Evolutionary conservation across 1,140 invertebrate species (phyloP).

Genomic region (Brachystomella parvula): DNA sequence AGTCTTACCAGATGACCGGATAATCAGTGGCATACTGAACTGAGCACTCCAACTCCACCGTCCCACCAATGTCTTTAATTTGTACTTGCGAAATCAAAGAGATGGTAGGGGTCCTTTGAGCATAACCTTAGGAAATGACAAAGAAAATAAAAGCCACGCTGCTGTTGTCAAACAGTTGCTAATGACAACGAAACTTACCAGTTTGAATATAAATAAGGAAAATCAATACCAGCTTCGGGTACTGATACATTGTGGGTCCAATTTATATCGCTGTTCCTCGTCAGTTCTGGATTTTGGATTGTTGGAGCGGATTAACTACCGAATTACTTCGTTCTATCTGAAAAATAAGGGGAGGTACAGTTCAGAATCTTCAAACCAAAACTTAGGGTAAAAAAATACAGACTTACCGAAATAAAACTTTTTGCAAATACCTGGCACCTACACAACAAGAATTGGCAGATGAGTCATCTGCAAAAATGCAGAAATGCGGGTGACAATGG

Average conservation of each 20-base stretch:
- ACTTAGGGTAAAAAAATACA: too few relatives aligned
- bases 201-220: neutral
- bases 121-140: conserved; percentile 43
- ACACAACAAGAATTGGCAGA: neutral
- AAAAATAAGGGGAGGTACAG: too few relatives aligned
- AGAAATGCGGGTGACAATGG: too few relatives aligned
- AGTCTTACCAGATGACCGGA: conserved; percentile 76
- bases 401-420: too few relatives aligned
- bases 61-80: conserved; percentile 81
- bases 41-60: conserved; percentile 76
- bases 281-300: too few relatives aligned
- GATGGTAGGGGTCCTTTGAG: conserved; percentile 77
- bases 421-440: too few relatives aligned
- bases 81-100: conserved; percentile 84
- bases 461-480: neutral
- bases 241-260: too few relatives aligned
- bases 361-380: too few relatives aligned
- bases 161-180: neutral
- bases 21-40: conserved; percentile 81
- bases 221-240: neutral
- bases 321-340: too few relatives aligned
- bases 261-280: too few relatives aligned
- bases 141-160: neutral
- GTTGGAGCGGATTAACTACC: too few relatives aligned
- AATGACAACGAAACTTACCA: conserved; percentile 1